Conservation (phyloP, 2,113 vertebrate species). For the Sisor rabdophorus region DNA sequence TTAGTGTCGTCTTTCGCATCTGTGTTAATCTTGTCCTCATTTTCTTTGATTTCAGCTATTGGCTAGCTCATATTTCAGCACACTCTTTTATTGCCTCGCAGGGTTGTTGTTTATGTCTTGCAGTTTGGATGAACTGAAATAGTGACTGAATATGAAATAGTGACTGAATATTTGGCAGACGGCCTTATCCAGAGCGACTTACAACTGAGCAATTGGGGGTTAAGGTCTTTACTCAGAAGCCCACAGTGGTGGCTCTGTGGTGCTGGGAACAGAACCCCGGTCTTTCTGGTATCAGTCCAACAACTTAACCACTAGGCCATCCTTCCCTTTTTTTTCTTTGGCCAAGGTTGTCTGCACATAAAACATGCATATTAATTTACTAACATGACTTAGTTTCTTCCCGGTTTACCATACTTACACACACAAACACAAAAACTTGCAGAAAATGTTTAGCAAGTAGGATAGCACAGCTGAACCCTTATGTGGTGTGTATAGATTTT, state of each 20-base stretch:
- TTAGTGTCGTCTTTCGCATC: conserved; percentile 55
- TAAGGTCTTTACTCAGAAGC: too few species aligned
- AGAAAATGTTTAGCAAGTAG: conserved; percentile 1
- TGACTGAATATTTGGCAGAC: too few species aligned
- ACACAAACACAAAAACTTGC: conserved; percentile 12
- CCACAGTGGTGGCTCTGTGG: too few species aligned
- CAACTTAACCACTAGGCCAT: too few species aligned
- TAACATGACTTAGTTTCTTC: background rate
- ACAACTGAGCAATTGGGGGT: too few species aligned
- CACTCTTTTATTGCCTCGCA: conserved; percentile 12
- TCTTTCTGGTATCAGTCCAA: too few species aligned
- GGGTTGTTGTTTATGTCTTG: conserved; percentile 41
- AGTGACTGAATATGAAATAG: too few species aligned
- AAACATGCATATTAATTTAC: conserved; percentile 48
- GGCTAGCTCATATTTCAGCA: conserved; percentile 15
- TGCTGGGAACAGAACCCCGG: conserved; percentile 16
- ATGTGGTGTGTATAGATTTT: too few species aligned
- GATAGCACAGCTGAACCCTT: background rate
- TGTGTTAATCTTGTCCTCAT: conserved; percentile 16
- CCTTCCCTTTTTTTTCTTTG: background rate
- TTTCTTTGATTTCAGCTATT: conserved; percentile 24
- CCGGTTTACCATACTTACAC: conserved; percentile 6
- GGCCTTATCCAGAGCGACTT: too few species aligned
- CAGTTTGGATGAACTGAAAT: conserved; percentile 25
- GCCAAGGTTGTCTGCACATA: conserved; percentile 21